Base-by-base conservation (phyloP, 2,113 vertebrate genomes). In the Tetraodon nigroviridis region DNA sequence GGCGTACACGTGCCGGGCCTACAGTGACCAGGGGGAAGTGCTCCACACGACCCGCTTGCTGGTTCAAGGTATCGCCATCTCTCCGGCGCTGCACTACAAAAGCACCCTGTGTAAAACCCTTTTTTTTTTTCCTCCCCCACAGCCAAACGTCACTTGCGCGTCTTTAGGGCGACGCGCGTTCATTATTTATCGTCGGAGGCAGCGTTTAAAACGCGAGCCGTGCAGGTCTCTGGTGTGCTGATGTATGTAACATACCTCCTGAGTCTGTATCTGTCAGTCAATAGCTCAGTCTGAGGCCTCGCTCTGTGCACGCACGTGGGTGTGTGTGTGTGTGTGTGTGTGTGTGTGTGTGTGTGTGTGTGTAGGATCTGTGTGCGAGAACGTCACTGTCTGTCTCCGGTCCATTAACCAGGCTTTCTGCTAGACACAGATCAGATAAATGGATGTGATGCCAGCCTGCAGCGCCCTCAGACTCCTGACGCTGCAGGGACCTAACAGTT, bases 11-110 rank as follows among this genome's bases (percentile, higher is more conserved):
- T 99, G 97, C 80, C 92, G 95, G 15, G 97, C 97, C 1, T 93
- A 94, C 87, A 98, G 95, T 71, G 95, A 98, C 89, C 96, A 98
- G 81, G 97, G 97, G 56, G 96, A 99, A 82, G 96, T 95, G 5
- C 84, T 98, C 60, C 95, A 98, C 79, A 98, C 95, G 13, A 98
- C 97, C 11, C 94, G 94, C 67, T 89, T 99, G 84, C 90, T 98
- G 11, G 96, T 99, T 27, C 97, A 99, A 97, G 97, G 97, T 99
- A 80, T 37, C 2, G 32, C 11, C 8, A 37, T 37, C 32, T 37
- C 2, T 37, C 32, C 8, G 32, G 11, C 32, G 32, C 11, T 3
- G 32, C 11, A 3, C 32, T 37, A 10, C 4, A 12, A 27, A 27
- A 6, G 24, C 24, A 27, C 24, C 5, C 24, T 6, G 24, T 27